A percentile compares a stretch with the other conserved stretches of the same genome.
phyloP scores from a whole-genome alignment of 1,140 invertebrate species.

The Brachionus asplanchnoidis region DNA sequence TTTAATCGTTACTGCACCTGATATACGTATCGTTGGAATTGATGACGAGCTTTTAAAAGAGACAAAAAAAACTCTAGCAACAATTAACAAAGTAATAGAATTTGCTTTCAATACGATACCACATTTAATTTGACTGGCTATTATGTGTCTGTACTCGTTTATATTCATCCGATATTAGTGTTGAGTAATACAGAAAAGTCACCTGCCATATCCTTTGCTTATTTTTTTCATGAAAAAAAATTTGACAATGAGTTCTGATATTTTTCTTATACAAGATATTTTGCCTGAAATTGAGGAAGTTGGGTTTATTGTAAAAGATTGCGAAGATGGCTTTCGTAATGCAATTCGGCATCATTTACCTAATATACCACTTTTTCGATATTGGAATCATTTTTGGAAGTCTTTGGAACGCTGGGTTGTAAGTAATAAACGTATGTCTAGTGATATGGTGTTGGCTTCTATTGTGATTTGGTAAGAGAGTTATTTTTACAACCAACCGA shows the following conservation, averaged over 20 bases:
- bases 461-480: too few relatives aligned
- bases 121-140: background rate
- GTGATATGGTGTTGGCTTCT: too few relatives aligned
- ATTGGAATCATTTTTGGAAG: background rate
- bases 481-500: too few relatives aligned
- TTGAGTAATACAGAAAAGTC: background rate
- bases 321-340: background rate
- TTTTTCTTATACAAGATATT: background rate
- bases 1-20: background rate
- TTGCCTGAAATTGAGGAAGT: background rate
- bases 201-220: background rate
- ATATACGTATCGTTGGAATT: background rate
- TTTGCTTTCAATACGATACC: background rate
- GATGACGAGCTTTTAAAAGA: background rate
- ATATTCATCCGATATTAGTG: background rate
- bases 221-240: background rate
- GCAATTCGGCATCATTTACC: background rate
- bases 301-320: background rate
- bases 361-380: background rate
- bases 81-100: too few relatives aligned
- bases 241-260: background rate
- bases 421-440: too few relatives aligned
- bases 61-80: background rate
- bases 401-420: too few relatives aligned
- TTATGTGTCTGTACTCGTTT: background rate